A percentile compares a stretch with the other conserved stretches of the same genome.
phyloP scores from a whole-genome alignment of 2,888 invertebrate species.

The Drosophila mettleri region DNA sequence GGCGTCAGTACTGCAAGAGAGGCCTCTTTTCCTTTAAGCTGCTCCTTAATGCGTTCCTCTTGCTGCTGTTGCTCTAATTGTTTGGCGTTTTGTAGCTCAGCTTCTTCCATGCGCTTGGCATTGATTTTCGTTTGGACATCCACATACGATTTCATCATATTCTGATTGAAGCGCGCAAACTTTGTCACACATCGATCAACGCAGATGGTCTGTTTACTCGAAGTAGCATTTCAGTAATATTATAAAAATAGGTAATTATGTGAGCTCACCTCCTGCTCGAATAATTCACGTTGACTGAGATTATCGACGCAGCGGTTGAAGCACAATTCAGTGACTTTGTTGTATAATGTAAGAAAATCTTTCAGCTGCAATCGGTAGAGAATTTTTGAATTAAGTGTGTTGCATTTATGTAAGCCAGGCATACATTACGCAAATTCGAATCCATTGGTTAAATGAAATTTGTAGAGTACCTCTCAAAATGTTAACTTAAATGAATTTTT shows the following conservation, averaged over 20 bases:
- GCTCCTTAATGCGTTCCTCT: conserved; percentile 40
- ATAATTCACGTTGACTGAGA: conserved; percentile 79
- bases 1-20: conserved; percentile 46
- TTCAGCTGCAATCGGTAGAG: conserved; percentile 76
- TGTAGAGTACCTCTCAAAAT: conserved; percentile 4
- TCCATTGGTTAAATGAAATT: conserved; percentile 33
- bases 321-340: conserved; percentile 84
- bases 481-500: conserved; percentile 29
- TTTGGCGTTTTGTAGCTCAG: conserved; percentile 74
- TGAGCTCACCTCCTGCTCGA: conserved; percentile 72
- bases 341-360: conserved; percentile 85
- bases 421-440: conserved; percentile 57
- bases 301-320: conserved; percentile 84
- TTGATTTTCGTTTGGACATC: conserved; percentile 84
- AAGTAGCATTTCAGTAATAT: background rate
- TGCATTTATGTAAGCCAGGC: background rate
- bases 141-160: conserved; percentile 84
- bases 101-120: conserved; percentile 79
- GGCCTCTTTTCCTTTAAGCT: conserved; percentile 33
- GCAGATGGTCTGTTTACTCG: conserved; percentile 69
- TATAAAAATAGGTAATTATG: background rate
- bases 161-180: conserved; percentile 84
- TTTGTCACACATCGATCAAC: conserved; percentile 84
- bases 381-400: conserved; percentile 14
- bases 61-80: conserved; percentile 58